Evolutionary conservation across 2,797 vertebrate genomes (phyloP), one percentile per base, ranked within the genome.

Genomic region (Pipistrellus pygmaeus): DNA sequence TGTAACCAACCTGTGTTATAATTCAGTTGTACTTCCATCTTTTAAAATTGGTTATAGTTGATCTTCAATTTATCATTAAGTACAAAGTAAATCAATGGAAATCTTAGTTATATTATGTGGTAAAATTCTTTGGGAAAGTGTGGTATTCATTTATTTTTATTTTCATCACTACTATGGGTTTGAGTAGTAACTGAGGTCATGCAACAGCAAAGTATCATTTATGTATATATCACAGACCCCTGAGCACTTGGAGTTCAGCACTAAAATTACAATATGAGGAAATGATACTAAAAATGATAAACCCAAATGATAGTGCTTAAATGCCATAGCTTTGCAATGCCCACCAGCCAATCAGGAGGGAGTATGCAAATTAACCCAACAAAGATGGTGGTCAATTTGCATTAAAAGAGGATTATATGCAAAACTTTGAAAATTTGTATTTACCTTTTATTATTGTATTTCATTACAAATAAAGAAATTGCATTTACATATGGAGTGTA

Each of bases 391-490:
- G 38, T 41, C 7, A 41, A 41, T 41, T 41, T 41, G 38, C 38
- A 7, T 41, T 41, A 41, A 41, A 91, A 81, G 5, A 90, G 1
- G 4, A 44, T 57, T 38, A 8, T 35, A 80, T 73, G 71, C 8
- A 62, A 73, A 93, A 64, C 13, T 76, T 2, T 72, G 17, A 75
- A 41, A 87, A 76, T 8, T 8, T 64, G 0, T 87, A 2, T 78
- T 17, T 48, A 44, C 3, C 3, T 46, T 25, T 85, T 4, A 69
- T 85, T 85, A 18, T 38, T 13, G 46, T 48, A 57, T 75, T 35
- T 83, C 14, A 75, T 41, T 78, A 73, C 32, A 94, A 94, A 77
- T 60, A 73, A 81, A 91, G 38, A 62, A 68, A 91, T 72, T 66
- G 1, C 18, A 76, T n/a, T 66, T 82, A 78, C 68, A 38, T 57